Conservation (phyloP, 2,797 vertebrate species). For the Ptychadena robeensis region DNA sequence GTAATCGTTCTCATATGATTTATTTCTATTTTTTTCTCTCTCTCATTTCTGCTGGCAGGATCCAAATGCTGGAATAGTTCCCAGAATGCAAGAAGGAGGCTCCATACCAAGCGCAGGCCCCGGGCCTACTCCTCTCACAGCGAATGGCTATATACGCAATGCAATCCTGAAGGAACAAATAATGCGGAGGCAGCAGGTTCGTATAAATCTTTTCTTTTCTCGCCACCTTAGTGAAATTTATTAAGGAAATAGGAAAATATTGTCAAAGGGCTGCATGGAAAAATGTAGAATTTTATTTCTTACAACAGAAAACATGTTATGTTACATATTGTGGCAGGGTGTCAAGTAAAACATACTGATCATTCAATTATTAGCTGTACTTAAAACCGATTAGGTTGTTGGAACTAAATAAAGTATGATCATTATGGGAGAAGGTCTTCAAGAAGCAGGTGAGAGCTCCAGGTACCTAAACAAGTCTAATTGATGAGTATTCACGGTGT, state of each 20-base stretch:
- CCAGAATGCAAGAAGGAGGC: constrained; percentile 76
- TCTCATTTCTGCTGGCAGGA: constrained; percentile 72
- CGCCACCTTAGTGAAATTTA: not conserved
- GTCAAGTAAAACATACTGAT: not conserved
- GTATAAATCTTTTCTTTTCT: not conserved
- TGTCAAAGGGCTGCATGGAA: not conserved
- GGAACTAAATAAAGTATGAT: not conserved
- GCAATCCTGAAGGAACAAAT: constrained; percentile 78
- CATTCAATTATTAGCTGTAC: not conserved
- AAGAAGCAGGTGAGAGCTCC: too few species aligned
- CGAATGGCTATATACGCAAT: constrained; percentile 75
- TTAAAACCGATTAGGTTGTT: not conserved
- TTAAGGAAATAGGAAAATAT: not conserved
- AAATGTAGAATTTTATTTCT: not conserved
- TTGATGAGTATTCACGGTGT: too few species aligned
- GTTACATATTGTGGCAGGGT: not conserved
- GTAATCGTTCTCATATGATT: constrained; percentile 62
- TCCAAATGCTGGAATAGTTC: constrained; percentile 71
- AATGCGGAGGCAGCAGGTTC: constrained; percentile 71
- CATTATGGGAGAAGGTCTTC: not conserved
- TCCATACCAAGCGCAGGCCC: constrained; percentile 68
- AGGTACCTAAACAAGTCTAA: not conserved
- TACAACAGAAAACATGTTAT: not conserved
- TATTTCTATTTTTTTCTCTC: constrained; percentile 63
- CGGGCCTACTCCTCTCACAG: constrained; percentile 62